These are phyloP conservation scores for Abramis brama DNA, from an alignment of 2,113 vertebrate species.

Conservation along the genomic window DNA sequence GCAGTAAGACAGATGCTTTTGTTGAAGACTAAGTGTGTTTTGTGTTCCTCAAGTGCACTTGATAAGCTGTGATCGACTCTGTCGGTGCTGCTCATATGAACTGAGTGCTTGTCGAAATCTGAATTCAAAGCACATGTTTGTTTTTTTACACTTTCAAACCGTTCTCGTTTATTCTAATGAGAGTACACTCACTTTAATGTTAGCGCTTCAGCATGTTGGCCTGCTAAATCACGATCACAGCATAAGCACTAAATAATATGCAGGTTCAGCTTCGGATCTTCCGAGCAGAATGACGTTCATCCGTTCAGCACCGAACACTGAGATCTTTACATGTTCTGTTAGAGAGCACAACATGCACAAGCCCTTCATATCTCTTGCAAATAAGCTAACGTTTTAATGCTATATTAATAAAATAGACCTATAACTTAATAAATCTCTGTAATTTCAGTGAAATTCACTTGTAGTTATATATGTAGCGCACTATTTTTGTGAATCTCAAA, in stretches of 20 bases:
- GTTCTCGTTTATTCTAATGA: background rate
- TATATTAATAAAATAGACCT: slow-evolving; percentile 35
- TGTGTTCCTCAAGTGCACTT: background rate
- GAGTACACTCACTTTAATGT: background rate
- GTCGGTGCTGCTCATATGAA: slow-evolving; percentile 45
- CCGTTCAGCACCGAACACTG: slow-evolving; percentile 18
- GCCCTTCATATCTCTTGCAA: slow-evolving; percentile 17
- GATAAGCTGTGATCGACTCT: slow-evolving; percentile 32
- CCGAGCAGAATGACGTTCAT: slow-evolving; percentile 43
- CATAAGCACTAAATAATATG: background rate
- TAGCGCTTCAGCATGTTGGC: background rate
- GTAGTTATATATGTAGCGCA: slow-evolving; percentile 37
- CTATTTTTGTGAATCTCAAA: slow-evolving; percentile 47
- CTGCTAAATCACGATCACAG: background rate
- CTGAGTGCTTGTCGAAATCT: slow-evolving; percentile 34
- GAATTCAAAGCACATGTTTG: background rate
- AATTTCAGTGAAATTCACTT: slow-evolving; percentile 44
- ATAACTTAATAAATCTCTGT: slow-evolving; percentile 46
- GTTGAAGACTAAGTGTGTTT: slow-evolving; percentile 9
- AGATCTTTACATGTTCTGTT: background rate
- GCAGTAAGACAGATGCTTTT: slow-evolving; percentile 1
- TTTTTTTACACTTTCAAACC: background rate
- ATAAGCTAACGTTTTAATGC: slow-evolving; percentile 51
- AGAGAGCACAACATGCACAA: slow-evolving; percentile 27
- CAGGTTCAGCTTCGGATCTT: background rate